Percentiles rank a stretch among this genome's conserved stretches.
These are phyloP conservation scores for Plotosus lineatus DNA, from an alignment of 2,113 vertebrate genomes.

Conservation along the genomic window DNA sequence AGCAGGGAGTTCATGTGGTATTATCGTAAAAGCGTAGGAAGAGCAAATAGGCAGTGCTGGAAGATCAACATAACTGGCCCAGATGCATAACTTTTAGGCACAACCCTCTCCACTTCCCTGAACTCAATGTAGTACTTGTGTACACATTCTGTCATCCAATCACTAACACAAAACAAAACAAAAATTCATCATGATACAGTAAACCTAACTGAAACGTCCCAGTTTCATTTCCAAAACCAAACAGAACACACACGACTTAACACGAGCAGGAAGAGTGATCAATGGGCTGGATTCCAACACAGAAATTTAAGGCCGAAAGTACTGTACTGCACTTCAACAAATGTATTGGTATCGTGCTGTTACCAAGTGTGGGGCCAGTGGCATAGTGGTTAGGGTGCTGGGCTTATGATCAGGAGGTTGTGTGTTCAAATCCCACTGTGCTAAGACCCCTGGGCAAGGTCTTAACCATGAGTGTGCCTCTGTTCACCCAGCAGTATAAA, in stretches of 20 bases:
- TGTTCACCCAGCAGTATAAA: too few species aligned
- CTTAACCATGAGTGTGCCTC: too few species aligned
- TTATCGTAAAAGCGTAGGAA: conserved; percentile 60
- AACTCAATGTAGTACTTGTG: not conserved
- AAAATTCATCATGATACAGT: too few species aligned
- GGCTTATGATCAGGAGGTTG: too few species aligned
- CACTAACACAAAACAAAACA: not conserved
- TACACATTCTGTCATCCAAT: not conserved
- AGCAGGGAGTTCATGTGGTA: conserved; percentile 57
- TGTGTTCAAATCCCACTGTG: too few species aligned
- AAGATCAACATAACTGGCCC: not conserved
- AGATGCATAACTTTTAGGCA: not conserved
- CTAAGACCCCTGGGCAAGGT: too few species aligned
- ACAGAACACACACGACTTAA: not conserved
- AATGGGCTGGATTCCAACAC: not conserved
- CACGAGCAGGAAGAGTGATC: not conserved
- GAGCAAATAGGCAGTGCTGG: conserved; percentile 45
- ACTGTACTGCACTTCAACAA: not conserved
- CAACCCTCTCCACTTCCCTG: not conserved
- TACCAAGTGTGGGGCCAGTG: too few species aligned
- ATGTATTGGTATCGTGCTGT: not conserved
- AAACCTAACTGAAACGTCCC: not conserved
- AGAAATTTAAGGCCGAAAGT: not conserved
- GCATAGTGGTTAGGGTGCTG: too few species aligned
- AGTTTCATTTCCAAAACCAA: not conserved